Evolutionary conservation across 2,797 vertebrate species (phyloP).

Genomic region (Tiaroga cobitis): DNA sequence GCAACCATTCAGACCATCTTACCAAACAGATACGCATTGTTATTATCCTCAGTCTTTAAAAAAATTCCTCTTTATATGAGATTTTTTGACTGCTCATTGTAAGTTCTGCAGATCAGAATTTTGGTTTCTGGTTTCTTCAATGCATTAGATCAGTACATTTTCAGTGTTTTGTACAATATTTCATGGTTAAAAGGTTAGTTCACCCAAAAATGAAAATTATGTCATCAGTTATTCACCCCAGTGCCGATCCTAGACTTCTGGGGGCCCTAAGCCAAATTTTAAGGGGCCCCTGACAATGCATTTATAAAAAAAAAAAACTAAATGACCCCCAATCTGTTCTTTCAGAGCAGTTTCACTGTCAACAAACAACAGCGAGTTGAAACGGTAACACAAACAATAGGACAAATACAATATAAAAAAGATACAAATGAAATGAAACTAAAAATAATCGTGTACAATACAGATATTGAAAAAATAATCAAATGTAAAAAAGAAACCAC

Average conservation of each 20-base stretch:
- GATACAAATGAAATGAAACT: too few relatives aligned
- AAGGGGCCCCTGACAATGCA: neutral
- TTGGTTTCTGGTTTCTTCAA: neutral
- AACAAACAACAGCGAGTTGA: too few relatives aligned
- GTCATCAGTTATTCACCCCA: neutral
- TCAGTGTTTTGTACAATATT: neutral
- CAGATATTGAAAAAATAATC: too few relatives aligned
- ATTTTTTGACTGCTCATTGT: neutral
- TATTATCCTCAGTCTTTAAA: neutral
- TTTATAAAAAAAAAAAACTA: neutral
- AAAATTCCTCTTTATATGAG: neutral
- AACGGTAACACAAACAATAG: too few relatives aligned
- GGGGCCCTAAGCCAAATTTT: too few relatives aligned
- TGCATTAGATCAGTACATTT: too few relatives aligned
- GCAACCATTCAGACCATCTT: neutral
- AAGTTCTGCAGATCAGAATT: neutral
- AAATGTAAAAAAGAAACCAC: too few relatives aligned
- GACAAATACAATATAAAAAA: too few relatives aligned
- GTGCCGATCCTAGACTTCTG: neutral
- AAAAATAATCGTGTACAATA: too few relatives aligned
- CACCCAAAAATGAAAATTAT: neutral
- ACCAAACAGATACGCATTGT: neutral
- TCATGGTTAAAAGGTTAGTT: neutral
- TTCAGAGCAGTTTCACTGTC: too few relatives aligned
- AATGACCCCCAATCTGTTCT: neutral